Evolutionary conservation across 2,888 invertebrate genomes (phyloP), one percentile per base, ranked within the genome.

Genomic region (Opisthograptis luteolata): DNA sequence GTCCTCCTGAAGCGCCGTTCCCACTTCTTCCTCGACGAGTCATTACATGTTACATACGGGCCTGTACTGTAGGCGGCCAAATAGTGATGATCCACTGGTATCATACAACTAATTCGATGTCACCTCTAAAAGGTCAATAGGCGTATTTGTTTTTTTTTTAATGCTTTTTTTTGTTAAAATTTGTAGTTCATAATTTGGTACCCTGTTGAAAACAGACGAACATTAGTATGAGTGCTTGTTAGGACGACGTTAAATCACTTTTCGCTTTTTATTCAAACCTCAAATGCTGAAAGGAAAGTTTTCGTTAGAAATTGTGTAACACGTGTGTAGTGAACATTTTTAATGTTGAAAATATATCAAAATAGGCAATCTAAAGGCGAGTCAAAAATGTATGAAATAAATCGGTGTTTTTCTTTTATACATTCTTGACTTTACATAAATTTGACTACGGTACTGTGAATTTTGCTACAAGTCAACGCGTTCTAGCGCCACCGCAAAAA

Each of bases 131-230:
- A 75, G 73, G 73, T 75, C 73, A 48, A 36, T 48, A 53, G 58
- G 55, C 55, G 46, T 56, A 64, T 66, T n/a, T n/a, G n/a, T n/a
- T 63, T 59, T 66, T 64, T 66, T 66, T 64, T 25, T 22, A 22
- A 39, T 60, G n/a, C n/a, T n/a, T n/a, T 55, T 58, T 55, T 63
- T 72, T 73, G 66, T 65, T 61, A 70, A 71, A 62, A 70, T 66
- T 66, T 76, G 81, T 76, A 71, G 84, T 60, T 73, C 79, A 75
- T 80, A 80, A n/a, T 79, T 68, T 73, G 34, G 32, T 62, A 73
- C 69, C 87, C 88, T 87, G 88, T 84, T 86, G 87, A 87, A 87
- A 88, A 87, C 79, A 89, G 77, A 87, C 71, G 78, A 58, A 68
- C 70, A 87, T 87, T 89, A 87, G 87, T 88, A 81, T 78, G 68